Base-by-base conservation (phyloP, 2,888 invertebrate species). In the Plebejus melissa region DNA sequence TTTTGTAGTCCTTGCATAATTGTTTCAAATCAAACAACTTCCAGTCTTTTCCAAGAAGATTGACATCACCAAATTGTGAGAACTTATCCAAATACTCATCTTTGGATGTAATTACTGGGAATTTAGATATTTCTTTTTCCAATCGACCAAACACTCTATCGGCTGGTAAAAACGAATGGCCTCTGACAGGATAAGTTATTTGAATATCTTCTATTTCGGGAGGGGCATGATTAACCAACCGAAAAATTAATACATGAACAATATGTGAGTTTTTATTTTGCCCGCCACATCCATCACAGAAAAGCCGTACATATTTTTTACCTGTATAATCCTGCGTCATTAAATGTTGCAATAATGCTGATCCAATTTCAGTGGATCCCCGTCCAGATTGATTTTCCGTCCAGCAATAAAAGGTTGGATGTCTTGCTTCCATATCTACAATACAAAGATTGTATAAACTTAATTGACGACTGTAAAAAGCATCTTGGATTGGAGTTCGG, bases 241-340 rank as follows among this genome's bases (percentile, higher is more conserved):
- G 80, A 75, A 78, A 78, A 60, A 82, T 80, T 74, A 82, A 80
- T 28, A 80, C 74, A 71, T 82, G 80, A 50, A 84, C 76, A 69
- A 84, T 81, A 74, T 79, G 77, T 60, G 80, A 80, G 76, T 80
- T 84, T 78, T 83, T 83, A 75, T 83, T 84, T 79, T 84, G 83
- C 71, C 82, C 82, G 46, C 80, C 81, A 76, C 82, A 84, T 57
- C 83, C 83, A 77, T 83, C 82, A 74, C 80, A 80, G 79, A 81
- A 83, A 69, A 82, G 76, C 75, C 79, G 76, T 50, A 80, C 74
- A 54, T 69, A 79, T 78, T 76, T 75, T 74, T 76, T 76, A 54
- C 28, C 28, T 54, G 76, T 77, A 74, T 76, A 78, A 76, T 77
- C 74, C 76, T 75, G 78, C 72, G 38, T 74, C 22, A 60, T 32